These are phyloP conservation scores for Macropus fuliginosus DNA, from an alignment of 2,797 vertebrate genomes.

Conservation along the genomic window DNA sequence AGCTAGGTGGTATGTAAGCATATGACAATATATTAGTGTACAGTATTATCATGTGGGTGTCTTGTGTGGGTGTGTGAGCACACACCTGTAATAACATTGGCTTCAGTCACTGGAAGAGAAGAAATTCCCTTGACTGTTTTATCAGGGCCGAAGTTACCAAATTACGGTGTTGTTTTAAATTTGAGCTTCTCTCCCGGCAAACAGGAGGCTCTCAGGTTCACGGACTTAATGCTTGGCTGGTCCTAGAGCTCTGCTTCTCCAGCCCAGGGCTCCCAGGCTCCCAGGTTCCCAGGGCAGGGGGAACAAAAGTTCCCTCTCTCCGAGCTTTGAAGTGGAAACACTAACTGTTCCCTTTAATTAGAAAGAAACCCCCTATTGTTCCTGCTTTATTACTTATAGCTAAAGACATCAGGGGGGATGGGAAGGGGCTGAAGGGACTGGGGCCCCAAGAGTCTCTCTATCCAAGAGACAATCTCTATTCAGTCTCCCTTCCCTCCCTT, in stretches of 20 bases:
- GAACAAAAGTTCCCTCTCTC: constrained; percentile 88
- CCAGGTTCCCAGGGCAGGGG: constrained; percentile 80
- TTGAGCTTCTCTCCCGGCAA: constrained; percentile 75
- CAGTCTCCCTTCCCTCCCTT: neutral
- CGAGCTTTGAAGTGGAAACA: constrained; percentile 90
- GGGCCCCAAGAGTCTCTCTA: constrained; percentile 35
- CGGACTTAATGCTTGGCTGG: constrained; percentile 85
- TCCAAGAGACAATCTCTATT: constrained; percentile 52
- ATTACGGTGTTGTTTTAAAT: constrained; percentile 85
- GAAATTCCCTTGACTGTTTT: constrained; percentile 81
- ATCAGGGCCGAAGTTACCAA: constrained; percentile 81
- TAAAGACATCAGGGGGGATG: constrained; percentile 72
- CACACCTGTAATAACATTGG: constrained; percentile 81
- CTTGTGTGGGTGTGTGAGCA: constrained; percentile 65
- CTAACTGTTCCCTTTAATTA: constrained; percentile 86
- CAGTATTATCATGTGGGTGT: constrained; percentile 11
- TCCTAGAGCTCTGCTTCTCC: constrained; percentile 83
- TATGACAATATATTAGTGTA: neutral
- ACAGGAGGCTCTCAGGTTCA: constrained; percentile 84
- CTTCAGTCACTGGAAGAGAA: constrained; percentile 81
- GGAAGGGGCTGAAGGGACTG: constrained; percentile 44
- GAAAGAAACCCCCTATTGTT: constrained; percentile 88
- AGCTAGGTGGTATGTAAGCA: neutral
- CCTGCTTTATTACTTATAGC: constrained; percentile 86
- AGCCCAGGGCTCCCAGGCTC: constrained; percentile 66